A percentile compares a stretch with the other conserved stretches of the same genome.
Evolutionary conservation across 2,797 vertebrate species (phyloP).

Genomic region (Lycodopsis pacificus): DNA sequence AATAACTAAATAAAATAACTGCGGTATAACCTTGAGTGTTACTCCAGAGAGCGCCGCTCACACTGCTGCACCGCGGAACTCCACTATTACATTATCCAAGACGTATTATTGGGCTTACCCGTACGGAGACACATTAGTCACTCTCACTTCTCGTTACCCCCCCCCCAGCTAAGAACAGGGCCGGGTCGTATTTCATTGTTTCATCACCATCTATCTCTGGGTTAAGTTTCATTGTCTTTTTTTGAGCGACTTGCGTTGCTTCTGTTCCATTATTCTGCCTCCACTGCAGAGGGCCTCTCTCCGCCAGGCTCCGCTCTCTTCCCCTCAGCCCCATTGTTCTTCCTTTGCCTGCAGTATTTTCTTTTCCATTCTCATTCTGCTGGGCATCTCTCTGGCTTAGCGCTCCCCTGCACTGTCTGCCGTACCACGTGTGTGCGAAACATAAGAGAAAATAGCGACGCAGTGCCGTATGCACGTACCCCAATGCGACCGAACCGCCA

Average conservation of each 20-base stretch:
- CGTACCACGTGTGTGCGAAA: conserved; percentile 50
- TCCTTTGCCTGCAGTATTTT: conserved; percentile 66
- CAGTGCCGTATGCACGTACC: conserved; percentile 27
- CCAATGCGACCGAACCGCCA: conserved; percentile 12
- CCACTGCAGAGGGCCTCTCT: conserved; percentile 64
- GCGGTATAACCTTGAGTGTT: conserved; percentile 42
- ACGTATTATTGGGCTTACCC: conserved; percentile 57
- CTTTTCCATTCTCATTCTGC: conserved; percentile 73
- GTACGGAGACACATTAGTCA: conserved; percentile 64
- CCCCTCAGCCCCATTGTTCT: conserved; percentile 67
- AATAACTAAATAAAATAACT: conserved; percentile 61
- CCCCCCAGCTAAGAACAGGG: conserved; percentile 55
- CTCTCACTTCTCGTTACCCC: conserved; percentile 40
- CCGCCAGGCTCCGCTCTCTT: conserved; percentile 62
- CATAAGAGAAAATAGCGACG: conserved; percentile 34
- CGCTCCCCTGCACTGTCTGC: conserved; percentile 54
- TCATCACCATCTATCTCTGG: conserved; percentile 64
- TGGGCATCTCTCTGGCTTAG: conserved; percentile 63
- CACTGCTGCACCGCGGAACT: conserved; percentile 35
- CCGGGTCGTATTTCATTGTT: conserved; percentile 66
- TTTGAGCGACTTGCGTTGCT: conserved; percentile 56
- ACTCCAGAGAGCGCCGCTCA: conserved; percentile 46
- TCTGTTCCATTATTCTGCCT: conserved; percentile 65
- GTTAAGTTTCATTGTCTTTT: conserved; percentile 75
- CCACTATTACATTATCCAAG: conserved; percentile 65